Percentiles rank a stretch among this genome's conserved stretches.
Conservation (phyloP, 2,113 vertebrate species). For the Otolemur garnettii region DNA sequence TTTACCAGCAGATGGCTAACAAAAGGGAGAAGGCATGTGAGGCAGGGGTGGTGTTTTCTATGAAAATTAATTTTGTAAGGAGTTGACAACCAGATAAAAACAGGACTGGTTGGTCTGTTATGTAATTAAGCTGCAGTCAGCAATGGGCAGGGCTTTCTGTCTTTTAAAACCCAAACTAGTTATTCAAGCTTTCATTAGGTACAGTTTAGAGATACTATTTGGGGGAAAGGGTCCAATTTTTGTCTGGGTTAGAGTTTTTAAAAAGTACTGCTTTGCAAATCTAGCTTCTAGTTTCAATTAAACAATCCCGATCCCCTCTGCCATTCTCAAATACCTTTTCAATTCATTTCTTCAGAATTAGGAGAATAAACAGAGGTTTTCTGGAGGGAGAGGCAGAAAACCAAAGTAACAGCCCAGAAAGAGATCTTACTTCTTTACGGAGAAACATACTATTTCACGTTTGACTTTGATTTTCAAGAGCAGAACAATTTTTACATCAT, state of each 20-base stretch:
- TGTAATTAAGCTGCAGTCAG: slow-evolving; percentile 65
- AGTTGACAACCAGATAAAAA: slow-evolving; percentile 59
- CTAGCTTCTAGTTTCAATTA: not conserved
- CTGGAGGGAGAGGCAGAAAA: slow-evolving; percentile 46
- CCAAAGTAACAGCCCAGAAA: slow-evolving; percentile 69
- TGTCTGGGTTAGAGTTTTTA: slow-evolving; percentile 49
- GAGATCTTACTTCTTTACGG: slow-evolving; percentile 63
- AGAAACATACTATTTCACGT: slow-evolving; percentile 69
- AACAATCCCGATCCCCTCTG: slow-evolving; percentile 57
- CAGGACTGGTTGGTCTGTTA: slow-evolving; percentile 47
- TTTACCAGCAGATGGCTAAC: slow-evolving; percentile 3
- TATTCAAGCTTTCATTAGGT: slow-evolving; percentile 27
- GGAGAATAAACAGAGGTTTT: slow-evolving; percentile 21
- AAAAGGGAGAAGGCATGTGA: accelerated
- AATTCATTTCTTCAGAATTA: slow-evolving; percentile 75
- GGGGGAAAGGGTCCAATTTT: slow-evolving; percentile 14
- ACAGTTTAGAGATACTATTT: slow-evolving; percentile 49
- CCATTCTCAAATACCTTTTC: slow-evolving; percentile 75
- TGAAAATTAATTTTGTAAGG: slow-evolving; percentile 50
- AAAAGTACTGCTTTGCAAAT: slow-evolving; percentile 42
- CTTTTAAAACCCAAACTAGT: slow-evolving; percentile 70
- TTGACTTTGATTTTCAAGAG: slow-evolving; percentile 75
- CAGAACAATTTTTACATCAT: slow-evolving; percentile 66
- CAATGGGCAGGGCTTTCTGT: slow-evolving; percentile 28
- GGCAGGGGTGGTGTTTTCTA: not conserved